These are phyloP conservation scores for Bujurquina vittata DNA, from an alignment of 2,113 vertebrate genomes.

Conservation along the genomic window DNA sequence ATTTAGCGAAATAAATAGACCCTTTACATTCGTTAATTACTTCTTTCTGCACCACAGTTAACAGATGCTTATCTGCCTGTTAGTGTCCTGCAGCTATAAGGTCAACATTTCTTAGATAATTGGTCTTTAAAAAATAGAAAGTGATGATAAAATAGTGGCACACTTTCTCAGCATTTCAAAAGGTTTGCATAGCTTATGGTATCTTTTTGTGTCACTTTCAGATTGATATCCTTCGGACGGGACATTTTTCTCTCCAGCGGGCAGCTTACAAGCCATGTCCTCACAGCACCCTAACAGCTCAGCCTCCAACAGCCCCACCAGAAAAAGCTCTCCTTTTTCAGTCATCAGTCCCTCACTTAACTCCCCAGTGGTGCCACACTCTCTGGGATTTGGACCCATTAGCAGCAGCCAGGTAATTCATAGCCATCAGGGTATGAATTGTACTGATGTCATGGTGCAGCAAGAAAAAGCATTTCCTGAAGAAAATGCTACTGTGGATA, in stretches of 20 bases:
- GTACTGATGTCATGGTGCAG: not conserved
- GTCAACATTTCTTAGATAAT: too few relatives aligned
- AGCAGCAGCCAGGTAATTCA: slow-evolving; percentile 86
- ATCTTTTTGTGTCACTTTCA: slow-evolving; percentile 30
- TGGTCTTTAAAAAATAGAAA: not conserved
- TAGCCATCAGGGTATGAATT: not conserved
- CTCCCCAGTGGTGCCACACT: slow-evolving; percentile 85
- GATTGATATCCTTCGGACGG: slow-evolving; percentile 61
- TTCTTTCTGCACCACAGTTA: not conserved
- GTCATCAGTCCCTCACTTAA: slow-evolving; percentile 89
- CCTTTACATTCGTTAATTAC: not conserved
- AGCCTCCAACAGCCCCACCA: slow-evolving; percentile 84
- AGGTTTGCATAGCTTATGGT: not conserved
- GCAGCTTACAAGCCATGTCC: slow-evolving; percentile 76
- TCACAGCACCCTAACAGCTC: slow-evolving; percentile 83
- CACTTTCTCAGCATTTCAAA: not conserved
- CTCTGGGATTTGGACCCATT: slow-evolving; percentile 88
- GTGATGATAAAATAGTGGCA: not conserved
- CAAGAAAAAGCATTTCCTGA: too few relatives aligned
- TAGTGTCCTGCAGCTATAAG: too few relatives aligned
- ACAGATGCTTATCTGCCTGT: not conserved
- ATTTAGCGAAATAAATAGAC: not conserved
- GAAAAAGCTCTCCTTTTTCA: slow-evolving; percentile 86
- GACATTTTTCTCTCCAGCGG: slow-evolving; percentile 52
- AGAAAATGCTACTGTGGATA: too few relatives aligned